These are phyloP conservation scores for Drosophila sechellia DNA, from an alignment of 1,140 invertebrate species.

Conservation along the genomic window DNA sequence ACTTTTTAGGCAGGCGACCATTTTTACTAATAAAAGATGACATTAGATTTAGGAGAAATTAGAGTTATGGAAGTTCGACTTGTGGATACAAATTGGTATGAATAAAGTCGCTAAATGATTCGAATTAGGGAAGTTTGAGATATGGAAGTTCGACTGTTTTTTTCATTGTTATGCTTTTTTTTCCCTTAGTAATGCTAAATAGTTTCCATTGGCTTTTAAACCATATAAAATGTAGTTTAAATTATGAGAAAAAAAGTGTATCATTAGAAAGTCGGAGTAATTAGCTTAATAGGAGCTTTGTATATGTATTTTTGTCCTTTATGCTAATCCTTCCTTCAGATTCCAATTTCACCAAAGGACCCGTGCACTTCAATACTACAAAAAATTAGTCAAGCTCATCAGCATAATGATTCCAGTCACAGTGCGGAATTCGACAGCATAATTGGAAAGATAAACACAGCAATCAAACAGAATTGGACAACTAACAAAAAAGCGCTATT, in stretches of 20 bases:
- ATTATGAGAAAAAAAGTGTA: neutral
- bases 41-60: neutral
- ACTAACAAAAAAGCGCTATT: neutral
- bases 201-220: neutral
- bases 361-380: neutral
- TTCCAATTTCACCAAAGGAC: neutral
- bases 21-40: neutral
- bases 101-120: neutral
- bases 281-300: neutral
- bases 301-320: neutral
- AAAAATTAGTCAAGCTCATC: neutral
- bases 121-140: neutral
- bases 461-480: neutral
- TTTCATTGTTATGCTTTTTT: neutral
- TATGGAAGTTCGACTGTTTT: slow-evolving; percentile 2
- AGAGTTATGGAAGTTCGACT: neutral
- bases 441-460: neutral
- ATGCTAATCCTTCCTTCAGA: neutral
- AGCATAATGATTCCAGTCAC: neutral
- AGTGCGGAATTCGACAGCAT: neutral
- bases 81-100: slow-evolving; percentile 2
- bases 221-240: neutral
- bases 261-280: neutral
- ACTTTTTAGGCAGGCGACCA: neutral
- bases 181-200: too few species aligned